Percentiles rank a stretch among this genome's conserved stretches.
phyloP scores from a whole-genome alignment of 30 jellyfish, hydroid and myxozoan species.

The Hydractinia echinata region DNA sequence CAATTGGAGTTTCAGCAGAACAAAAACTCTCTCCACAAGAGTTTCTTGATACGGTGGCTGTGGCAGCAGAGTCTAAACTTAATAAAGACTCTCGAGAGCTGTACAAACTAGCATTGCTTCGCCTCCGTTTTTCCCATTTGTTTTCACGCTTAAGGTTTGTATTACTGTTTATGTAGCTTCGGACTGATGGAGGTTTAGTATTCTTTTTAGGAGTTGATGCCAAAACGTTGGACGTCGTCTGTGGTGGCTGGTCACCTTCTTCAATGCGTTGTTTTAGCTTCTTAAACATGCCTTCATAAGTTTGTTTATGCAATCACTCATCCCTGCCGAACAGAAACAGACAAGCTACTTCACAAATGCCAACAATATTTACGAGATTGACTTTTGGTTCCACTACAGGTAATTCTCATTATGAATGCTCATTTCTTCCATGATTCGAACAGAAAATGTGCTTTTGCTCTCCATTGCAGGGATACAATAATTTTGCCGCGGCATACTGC shows the following conservation, averaged over 20 bases:
- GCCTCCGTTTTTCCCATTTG: constrained; percentile 89
- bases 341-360: no score
- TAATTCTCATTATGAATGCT: constrained; percentile 2
- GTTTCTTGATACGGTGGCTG: constrained; percentile 64
- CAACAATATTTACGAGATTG: background rate
- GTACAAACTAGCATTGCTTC: constrained; percentile 74
- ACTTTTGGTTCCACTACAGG: constrained; percentile 21
- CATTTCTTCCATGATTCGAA: background rate
- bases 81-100: constrained; percentile 89
- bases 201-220: constrained; percentile 39
- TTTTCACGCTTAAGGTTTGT: constrained; percentile 62
- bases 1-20: constrained; percentile 58
- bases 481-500: background rate
- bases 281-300: constrained; percentile 51
- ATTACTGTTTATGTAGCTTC: constrained; percentile 22
- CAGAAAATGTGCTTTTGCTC: constrained; percentile 18
- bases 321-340: background rate
- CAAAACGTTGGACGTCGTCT: constrained; percentile 7
- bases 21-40: constrained; percentile 58
- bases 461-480: background rate
- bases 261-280: constrained; percentile 85
- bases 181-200: constrained; percentile 9
- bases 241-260: constrained; percentile 70
- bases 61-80: constrained; percentile 67
- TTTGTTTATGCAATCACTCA: background rate